Conservation (phyloP, 2,113 vertebrate genomes). For the Hippopotamus amphibius region DNA sequence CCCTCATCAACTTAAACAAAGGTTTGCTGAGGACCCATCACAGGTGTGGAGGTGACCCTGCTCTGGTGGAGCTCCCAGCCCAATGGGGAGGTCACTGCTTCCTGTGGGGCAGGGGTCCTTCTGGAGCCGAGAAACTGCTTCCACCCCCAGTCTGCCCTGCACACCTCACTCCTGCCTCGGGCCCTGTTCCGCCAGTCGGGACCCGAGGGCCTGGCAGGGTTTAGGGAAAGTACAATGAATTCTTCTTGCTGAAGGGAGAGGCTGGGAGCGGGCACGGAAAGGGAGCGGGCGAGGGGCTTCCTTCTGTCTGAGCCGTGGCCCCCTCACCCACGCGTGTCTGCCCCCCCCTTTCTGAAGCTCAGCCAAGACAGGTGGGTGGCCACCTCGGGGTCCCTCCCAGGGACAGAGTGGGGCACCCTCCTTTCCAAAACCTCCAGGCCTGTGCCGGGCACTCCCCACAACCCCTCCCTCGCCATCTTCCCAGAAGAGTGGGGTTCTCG, state of each 20-base stretch:
- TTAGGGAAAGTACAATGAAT: not conserved
- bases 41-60: not conserved
- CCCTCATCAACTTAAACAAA: not conserved
- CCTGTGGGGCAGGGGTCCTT: not conserved
- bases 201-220: not conserved
- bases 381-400: not conserved
- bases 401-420: too few species aligned
- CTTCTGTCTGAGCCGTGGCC: not conserved
- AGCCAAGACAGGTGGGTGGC: not conserved
- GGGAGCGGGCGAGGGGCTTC: not conserved
- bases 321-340: fast-evolving
- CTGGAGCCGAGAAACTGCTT: not conserved
- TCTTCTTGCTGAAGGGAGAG: not conserved
- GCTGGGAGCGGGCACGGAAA: fast-evolving
- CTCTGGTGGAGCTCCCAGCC: not conserved
- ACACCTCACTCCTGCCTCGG: not conserved
- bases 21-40: not conserved
- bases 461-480: not conserved
- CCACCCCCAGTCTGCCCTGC: not conserved
- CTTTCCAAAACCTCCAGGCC: not conserved
- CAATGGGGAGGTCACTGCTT: not conserved
- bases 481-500: not conserved
- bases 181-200: not conserved
- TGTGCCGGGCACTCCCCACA: not conserved
- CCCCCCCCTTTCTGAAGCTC: not conserved